A percentile compares a stretch with the other conserved stretches of the same genome.
Conservation (phyloP, 2,797 vertebrate species). For the Onychomys leucogaster region DNA sequence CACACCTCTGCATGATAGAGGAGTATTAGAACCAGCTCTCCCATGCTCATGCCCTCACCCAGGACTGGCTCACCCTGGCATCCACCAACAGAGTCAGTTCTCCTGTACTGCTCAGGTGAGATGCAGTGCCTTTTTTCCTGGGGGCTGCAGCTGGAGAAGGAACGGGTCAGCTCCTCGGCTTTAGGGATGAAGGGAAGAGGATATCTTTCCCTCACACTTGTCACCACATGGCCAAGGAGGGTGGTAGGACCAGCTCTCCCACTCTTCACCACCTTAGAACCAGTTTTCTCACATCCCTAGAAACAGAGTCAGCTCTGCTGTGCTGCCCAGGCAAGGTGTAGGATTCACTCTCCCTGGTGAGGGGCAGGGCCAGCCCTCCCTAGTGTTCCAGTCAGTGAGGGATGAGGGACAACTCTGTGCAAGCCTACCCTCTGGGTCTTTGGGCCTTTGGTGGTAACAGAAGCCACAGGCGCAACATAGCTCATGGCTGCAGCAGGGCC, state of each 20-base stretch:
- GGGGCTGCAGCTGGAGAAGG: background rate
- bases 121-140: background rate
- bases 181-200: too few species aligned
- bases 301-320: background rate
- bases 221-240: background rate
- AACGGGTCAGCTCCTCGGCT: background rate
- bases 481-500: background rate
- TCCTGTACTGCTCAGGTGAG: background rate
- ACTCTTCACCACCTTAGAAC: background rate
- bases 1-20: background rate
- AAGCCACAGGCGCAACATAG: background rate
- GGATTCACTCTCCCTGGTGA: background rate
- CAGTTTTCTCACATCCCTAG: background rate
- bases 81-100: background rate
- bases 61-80: background rate
- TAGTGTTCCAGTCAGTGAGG: background rate
- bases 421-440: background rate
- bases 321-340: background rate
- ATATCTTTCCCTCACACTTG: background rate
- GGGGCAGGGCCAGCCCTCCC: background rate
- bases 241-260: background rate
- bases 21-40: background rate
- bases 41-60: background rate
- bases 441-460: background rate
- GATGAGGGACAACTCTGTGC: background rate